phyloP scores from a whole-genome alignment of 2,113 vertebrate species.

The Chamaea fasciata region DNA sequence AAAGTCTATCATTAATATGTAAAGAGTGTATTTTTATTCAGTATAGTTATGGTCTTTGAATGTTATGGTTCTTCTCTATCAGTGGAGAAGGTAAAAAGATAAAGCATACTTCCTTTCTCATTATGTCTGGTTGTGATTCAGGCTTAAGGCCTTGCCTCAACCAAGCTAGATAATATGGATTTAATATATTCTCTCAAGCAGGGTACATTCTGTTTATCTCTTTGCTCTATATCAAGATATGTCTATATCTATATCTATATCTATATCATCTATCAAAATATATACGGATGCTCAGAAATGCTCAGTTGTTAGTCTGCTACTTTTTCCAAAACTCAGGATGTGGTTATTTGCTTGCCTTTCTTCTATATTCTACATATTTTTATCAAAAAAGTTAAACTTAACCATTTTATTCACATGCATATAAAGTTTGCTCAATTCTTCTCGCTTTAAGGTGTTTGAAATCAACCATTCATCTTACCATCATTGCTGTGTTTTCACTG shows the following conservation, averaged over 20 bases:
- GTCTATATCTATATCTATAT: no score
- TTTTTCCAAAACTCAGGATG: neutral
- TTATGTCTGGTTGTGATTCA: neutral
- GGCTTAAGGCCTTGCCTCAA: neutral
- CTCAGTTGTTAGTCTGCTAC: neutral
- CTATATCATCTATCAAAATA: no score
- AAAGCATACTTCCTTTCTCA: neutral
- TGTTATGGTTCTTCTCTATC: neutral
- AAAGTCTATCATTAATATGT: neutral
- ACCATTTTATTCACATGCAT: neutral
- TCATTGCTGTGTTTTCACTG: neutral
- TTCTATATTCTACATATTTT: neutral
- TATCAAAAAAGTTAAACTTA: neutral
- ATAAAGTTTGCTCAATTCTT: neutral
- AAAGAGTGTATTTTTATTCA: neutral
- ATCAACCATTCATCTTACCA: neutral
- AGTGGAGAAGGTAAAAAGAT: neutral
- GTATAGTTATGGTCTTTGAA: neutral
- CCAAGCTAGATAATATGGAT: neutral
- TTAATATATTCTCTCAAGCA: neutral
- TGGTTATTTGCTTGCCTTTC: neutral
- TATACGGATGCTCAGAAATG: neutral
- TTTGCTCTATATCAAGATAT: neutral
- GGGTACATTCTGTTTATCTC: neutral
- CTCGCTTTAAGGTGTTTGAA: neutral